These are phyloP conservation scores for Lepidochitona cinerea DNA, from an alignment of 2,888 invertebrate species.

Conservation along the genomic window DNA sequence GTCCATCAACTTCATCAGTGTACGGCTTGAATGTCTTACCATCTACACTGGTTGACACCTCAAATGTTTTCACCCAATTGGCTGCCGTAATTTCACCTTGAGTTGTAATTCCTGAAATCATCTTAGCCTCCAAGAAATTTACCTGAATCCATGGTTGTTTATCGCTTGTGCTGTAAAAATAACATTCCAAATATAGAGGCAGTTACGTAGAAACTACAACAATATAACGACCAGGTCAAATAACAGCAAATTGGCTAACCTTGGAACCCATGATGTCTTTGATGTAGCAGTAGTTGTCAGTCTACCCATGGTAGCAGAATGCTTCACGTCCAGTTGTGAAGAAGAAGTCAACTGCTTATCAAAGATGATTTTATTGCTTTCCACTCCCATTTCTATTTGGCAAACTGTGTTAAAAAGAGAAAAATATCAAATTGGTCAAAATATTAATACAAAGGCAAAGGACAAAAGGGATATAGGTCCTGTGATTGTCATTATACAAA, in stretches of 20 bases:
- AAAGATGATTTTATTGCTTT: constrained; percentile 35
- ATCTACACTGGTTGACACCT: constrained; percentile 31
- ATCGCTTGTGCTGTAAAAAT: constrained; percentile 25
- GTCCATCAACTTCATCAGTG: constrained; percentile 7
- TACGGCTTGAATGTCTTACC: constrained; percentile 28
- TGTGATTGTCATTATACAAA: no score
- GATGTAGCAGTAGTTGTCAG: no score
- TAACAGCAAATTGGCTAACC: no score
- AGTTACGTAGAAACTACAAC: no score
- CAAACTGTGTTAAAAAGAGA: constrained; percentile 35
- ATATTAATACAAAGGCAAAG: no score
- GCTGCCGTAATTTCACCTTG: background rate
- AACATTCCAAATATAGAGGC: no score
- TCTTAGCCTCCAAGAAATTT: background rate
- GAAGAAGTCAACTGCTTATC: constrained; percentile 46
- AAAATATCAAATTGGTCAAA: no score
- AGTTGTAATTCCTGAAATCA: background rate
- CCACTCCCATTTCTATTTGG: constrained; percentile 49
- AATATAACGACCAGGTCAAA: no score
- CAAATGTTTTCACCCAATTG: constrained; percentile 36
- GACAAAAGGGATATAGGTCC: no score
- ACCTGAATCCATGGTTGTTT: constrained; percentile 26
- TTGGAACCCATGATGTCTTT: no score
- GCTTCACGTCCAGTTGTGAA: constrained; percentile 25
- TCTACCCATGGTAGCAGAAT: background rate